These are phyloP conservation scores for Ctenomys sociabilis DNA, from an alignment of 2,113 vertebrate species.

Conservation along the genomic window DNA sequence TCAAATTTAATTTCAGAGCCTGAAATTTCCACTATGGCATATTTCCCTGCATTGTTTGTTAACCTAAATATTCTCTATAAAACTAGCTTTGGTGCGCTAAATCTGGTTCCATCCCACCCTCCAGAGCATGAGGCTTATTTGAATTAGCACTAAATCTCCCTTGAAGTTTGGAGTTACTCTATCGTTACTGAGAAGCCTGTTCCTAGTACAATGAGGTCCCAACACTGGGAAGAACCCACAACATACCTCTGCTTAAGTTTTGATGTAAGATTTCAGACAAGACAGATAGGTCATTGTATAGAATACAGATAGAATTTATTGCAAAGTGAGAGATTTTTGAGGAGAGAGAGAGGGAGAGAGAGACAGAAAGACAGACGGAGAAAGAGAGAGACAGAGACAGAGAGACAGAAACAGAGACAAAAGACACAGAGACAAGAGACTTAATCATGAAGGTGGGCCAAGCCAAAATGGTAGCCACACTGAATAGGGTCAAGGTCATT, in stretches of 20 bases:
- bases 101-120: not conserved
- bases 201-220: not conserved
- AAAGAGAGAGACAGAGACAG: not conserved
- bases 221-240: not conserved
- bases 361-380: not conserved
- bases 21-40: not conserved
- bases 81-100: not conserved
- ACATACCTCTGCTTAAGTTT: not conserved
- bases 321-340: not conserved
- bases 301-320: not conserved
- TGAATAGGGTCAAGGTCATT: not conserved
- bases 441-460: not conserved
- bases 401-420: not conserved
- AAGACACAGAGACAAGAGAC: not conserved
- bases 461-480: not conserved
- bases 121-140: not conserved
- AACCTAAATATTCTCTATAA: not conserved
- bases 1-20: conserved; percentile 1
- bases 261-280: not conserved
- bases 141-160: not conserved
- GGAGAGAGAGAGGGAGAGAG: not conserved
- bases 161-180: not conserved
- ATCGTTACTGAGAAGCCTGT: not conserved
- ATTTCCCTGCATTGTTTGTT: not conserved
- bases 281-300: not conserved